These are phyloP conservation scores for Tauraco hartlaubi DNA, from an alignment of 2,797 vertebrate species.

Conservation along the genomic window DNA sequence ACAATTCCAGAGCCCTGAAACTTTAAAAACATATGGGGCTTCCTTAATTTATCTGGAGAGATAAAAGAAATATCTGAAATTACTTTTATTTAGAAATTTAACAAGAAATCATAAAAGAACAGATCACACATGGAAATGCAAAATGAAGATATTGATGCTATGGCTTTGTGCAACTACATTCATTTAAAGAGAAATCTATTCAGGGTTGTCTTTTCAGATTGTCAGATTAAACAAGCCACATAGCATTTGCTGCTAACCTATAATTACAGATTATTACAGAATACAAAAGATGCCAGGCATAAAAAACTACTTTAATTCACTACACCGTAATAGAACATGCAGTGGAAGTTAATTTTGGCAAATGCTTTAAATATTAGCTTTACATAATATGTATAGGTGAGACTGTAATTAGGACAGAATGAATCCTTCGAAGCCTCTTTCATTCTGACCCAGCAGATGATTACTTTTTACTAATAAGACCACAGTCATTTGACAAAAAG, in stretches of 20 bases:
- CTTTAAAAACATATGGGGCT: neutral
- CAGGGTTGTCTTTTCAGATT: constrained; percentile 84
- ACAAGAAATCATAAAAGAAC: constrained; percentile 73
- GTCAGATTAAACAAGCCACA: constrained; percentile 84
- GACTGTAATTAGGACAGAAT: constrained; percentile 85
- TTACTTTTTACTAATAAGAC: constrained; percentile 84
- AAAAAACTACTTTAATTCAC: constrained; percentile 82
- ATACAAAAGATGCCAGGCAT: constrained; percentile 82
- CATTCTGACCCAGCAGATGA: constrained; percentile 80
- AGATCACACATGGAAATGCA: constrained; percentile 67
- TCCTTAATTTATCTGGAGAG: constrained; percentile 23
- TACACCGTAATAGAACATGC: constrained; percentile 79
- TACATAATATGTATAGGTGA: constrained; percentile 84
- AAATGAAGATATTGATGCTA: constrained; percentile 77
- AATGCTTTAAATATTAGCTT: constrained; percentile 86
- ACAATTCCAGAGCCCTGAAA: constrained; percentile 47
- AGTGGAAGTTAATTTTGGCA: constrained; percentile 86
- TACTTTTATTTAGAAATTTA: constrained; percentile 72
- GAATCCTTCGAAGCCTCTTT: constrained; percentile 80
- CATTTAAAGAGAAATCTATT: constrained; percentile 81
- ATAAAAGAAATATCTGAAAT: constrained; percentile 37
- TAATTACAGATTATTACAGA: constrained; percentile 86
- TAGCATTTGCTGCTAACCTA: constrained; percentile 81
- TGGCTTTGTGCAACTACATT: constrained; percentile 75
- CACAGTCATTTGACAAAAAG: constrained; percentile 83